Base-by-base conservation (phyloP, 2,113 vertebrate species). In the Chroicocephalus ridibundus region DNA sequence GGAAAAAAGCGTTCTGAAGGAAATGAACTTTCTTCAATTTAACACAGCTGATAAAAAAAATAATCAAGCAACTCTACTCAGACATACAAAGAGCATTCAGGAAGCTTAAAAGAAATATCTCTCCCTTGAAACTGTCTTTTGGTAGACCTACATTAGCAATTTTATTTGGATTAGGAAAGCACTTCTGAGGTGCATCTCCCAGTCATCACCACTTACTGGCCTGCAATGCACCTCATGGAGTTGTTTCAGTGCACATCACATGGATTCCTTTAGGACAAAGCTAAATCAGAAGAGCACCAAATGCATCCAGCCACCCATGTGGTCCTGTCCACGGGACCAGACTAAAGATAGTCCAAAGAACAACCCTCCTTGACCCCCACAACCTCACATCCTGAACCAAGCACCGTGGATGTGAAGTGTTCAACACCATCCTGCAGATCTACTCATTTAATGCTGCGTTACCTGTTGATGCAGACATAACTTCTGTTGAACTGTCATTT, bases 151-250 rank as follows among this genome's bases (percentile, higher is more conserved):
- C 11, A 21, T 42, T 49, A 44, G 22, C 11, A 29, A 40, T 78
- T 55, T 21, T 19, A 34, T 60, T 51, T 82, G 31, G 21, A 61
- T 72, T 15, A 66, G 24, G 64, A 77, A 60, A 90, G n/a, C 19
- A 42, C 13, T 49, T 66, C n/a, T 31, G 52, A 72, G 6, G 24
- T 24, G 9, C n/a, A 36, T 49, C 15, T 72, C 11, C 13, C n/a
- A 32, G 38, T 22, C 31, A 65, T 21, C 26, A 16, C 22, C 42
- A 75, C 0, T 2, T 44, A 10, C 17, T 44, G 44, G 27, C 34
- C 66, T 38, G 9, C 2, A 1, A 19, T 31, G 27, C 10, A 42
- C 8, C 19, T n/a, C 0, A 1, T 29, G 32, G 26, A 44, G 15
- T 4, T 47, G 18, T 6, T 34, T 44, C 16, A 9, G 46, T 4